Evolutionary conservation across 2,888 invertebrate genomes (phyloP).

Genomic region (Melieria crassipennis): DNA sequence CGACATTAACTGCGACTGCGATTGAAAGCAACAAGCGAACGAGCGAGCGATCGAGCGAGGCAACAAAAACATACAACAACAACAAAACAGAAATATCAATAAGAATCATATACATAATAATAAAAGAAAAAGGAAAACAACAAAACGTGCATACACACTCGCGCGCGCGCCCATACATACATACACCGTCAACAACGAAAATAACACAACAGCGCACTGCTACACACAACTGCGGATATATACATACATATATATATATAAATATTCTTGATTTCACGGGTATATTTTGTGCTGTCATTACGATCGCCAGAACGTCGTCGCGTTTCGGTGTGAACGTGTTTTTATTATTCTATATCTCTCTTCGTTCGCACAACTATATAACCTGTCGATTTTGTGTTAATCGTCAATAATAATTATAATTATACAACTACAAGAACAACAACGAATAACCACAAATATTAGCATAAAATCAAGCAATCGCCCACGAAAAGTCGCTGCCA

Average conservation of each 20-base stretch:
- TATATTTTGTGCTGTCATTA: conserved; percentile 24
- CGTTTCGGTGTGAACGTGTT: conserved; percentile 1
- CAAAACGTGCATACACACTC: background rate
- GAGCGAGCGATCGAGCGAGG: background rate
- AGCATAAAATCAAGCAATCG: too few relatives aligned
- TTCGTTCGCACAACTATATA: too few relatives aligned
- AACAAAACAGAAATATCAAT: conserved; percentile 7
- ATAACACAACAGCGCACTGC: background rate
- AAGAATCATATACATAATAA: conserved; percentile 6
- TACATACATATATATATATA: background rate
- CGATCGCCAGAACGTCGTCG: background rate
- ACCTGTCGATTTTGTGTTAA: too few relatives aligned
- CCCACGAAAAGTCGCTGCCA: too few relatives aligned
- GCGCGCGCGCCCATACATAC: background rate
- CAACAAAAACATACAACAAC: too few relatives aligned
- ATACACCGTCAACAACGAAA: too few relatives aligned
- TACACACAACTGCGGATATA: background rate
- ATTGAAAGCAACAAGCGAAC: background rate
- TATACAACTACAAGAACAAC: too few relatives aligned
- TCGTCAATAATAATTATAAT: too few relatives aligned
- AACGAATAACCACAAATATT: too few relatives aligned
- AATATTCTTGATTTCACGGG: conserved; percentile 6
- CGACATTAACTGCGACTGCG: background rate
- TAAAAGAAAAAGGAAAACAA: background rate
- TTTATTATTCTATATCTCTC: too few relatives aligned